Percentiles rank a stretch among this genome's conserved stretches.
phyloP scores from a whole-genome alignment of 2,113 vertebrate genomes.

The Arothron firmamentum region DNA sequence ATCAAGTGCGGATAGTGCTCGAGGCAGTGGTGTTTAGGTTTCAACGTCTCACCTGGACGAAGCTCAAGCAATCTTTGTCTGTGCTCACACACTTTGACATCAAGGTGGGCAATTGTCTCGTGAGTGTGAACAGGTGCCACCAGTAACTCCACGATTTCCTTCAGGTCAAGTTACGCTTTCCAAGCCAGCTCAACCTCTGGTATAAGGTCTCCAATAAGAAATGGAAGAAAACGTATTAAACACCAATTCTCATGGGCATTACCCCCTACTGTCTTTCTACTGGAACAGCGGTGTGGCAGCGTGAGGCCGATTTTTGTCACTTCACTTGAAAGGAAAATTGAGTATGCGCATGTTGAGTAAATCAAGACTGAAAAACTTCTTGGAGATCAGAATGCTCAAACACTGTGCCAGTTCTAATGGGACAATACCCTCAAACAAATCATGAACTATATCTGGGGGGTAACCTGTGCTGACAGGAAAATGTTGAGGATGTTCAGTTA shows the following conservation, averaged over 20 bases:
- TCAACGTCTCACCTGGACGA: background rate
- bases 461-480: slow-evolving; percentile 1
- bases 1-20: no score
- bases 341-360: background rate
- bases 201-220: background rate
- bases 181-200: slow-evolving; percentile 5
- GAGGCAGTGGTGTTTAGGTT: slow-evolving; percentile 42
- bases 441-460: slow-evolving; percentile 12
- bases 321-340: slow-evolving; percentile 1
- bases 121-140: background rate
- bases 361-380: background rate
- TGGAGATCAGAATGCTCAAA: background rate
- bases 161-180: background rate
- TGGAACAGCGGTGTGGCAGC: background rate
- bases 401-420: slow-evolving; percentile 2
- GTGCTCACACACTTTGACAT: slow-evolving; percentile 1
- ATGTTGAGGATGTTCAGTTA: background rate
- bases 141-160: background rate
- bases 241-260: slow-evolving; percentile 2
- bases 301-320: slow-evolving; percentile 8
- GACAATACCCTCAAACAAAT: slow-evolving; percentile 10
- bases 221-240: background rate
- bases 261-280: no score
- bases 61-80: background rate
- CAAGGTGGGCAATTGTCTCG: background rate